Conservation (phyloP, 1,140 invertebrate species). For the Bombus haemorrhoidalis region DNA sequence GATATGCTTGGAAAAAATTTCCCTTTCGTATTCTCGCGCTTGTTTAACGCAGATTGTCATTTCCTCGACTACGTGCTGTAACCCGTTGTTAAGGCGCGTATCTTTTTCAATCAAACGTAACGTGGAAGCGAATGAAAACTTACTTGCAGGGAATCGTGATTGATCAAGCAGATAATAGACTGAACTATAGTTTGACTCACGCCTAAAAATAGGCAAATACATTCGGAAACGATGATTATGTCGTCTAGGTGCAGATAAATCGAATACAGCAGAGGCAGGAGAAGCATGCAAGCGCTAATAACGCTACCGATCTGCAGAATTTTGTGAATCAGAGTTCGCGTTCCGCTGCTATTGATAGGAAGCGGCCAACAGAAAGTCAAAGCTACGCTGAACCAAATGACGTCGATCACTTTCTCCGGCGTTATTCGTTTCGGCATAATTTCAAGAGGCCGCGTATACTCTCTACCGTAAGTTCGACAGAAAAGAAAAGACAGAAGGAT, state of each 20-base stretch:
- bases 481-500: too few relatives aligned
- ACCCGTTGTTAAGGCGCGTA: background rate
- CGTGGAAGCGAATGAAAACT: background rate
- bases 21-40: background rate
- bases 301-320: background rate
- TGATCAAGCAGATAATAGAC: background rate
- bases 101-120: background rate
- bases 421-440: background rate
- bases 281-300: background rate
- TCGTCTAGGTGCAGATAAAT: background rate
- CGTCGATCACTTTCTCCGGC: background rate
- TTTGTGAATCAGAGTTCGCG: background rate
- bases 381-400: background rate
- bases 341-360: background rate
- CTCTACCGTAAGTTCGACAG: too few relatives aligned
- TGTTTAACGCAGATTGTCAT: background rate
- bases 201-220: background rate
- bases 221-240: background rate
- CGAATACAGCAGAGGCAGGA: background rate
- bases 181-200: background rate
- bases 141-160: background rate
- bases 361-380: background rate
- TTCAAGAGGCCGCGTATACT: background rate
- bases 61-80: background rate
- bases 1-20: background rate